Conservation (phyloP, 2,113 vertebrate species). For the Oxygymnocypris stewartii region DNA sequence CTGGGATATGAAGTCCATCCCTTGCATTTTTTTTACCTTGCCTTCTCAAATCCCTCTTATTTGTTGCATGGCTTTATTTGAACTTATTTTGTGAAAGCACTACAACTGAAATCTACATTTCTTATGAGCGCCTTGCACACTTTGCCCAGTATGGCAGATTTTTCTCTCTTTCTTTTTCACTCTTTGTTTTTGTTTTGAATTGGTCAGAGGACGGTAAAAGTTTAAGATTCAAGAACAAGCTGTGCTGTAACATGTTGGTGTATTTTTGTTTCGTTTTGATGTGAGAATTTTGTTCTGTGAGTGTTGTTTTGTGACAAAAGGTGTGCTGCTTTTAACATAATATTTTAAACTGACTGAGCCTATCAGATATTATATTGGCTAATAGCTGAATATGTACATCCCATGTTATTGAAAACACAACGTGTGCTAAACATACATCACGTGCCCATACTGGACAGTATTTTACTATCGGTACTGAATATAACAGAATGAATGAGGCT, state of each 20-base stretch:
- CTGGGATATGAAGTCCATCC: conserved; percentile 80
- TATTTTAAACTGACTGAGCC: conserved; percentile 69
- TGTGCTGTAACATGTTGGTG: conserved; percentile 52
- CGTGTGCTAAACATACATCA: conserved; percentile 62
- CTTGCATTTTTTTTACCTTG: conserved; percentile 54
- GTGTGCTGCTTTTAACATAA: conserved; percentile 74
- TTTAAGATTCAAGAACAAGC: conserved; percentile 61
- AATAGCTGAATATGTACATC: conserved; percentile 68
- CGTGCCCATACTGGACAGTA: conserved; percentile 39
- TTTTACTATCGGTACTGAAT: conserved; percentile 54
- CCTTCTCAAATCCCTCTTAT: conserved; percentile 64
- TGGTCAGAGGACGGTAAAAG: conserved; percentile 55
- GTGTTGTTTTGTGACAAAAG: conserved; percentile 57
- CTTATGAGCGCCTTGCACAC: conserved; percentile 71
- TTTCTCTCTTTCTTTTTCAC: conserved; percentile 40
- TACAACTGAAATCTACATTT: conserved; percentile 75
- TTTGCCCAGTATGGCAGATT: conserved; percentile 65
- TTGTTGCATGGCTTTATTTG: conserved; percentile 88
- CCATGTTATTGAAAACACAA: conserved; percentile 59
- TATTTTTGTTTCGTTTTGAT: conserved; percentile 51
- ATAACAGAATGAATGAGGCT: conserved; percentile 25
- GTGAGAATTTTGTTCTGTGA: conserved; percentile 52
- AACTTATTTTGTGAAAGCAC: conserved; percentile 82
- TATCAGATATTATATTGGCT: conserved; percentile 69
- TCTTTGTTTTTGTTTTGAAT: conserved; percentile 49